Evolutionary conservation across 2,888 invertebrate genomes (phyloP), one percentile per base, ranked within the genome.

Genomic region (Yponomeuta evonymella): DNA sequence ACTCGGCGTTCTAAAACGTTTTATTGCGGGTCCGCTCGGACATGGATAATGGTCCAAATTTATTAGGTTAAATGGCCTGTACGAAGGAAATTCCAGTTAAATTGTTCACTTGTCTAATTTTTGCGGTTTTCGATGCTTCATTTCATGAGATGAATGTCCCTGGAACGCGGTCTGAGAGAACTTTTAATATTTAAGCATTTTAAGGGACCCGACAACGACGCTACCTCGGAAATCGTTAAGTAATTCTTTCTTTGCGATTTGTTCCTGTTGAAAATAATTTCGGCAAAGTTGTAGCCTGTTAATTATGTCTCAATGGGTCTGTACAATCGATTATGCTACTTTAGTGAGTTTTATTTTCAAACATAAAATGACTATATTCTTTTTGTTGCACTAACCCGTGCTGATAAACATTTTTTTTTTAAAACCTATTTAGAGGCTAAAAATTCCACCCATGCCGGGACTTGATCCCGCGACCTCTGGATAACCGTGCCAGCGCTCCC

Each of bases 41-140:
- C 88, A 88, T 80, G 87, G 86, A 85, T 89, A 90, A 90, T 88
- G 85, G 87, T 86, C 83, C 82, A 87, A 90, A 90, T 90, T 90
- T 90, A 90, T 90, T 89, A 88, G 84, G 86, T 86, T 88, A 84
- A 90, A 90, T 89, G 88, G 83, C 73, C 82, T 85, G 84, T 84
- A 78, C 83, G 76, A 85, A 83, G 83, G 86, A 83, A 87, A 86
- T 86, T 86, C 82, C 76, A 79, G 80, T 82, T 83, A 85, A 88
- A 88, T 87, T 85, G 87, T 86, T 84, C 87, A 84, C 83, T 83
- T 85, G 84, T 89, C 86, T 86, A 87, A 89, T 88, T 89, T 88
- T 85, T 85, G 85, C 83, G 83, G 85, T 85, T 87, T 86, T 86
- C 51, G 83, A 85, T 83, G 84, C 80, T 84, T 83, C 82, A 85